phyloP scores from a whole-genome alignment of 2,888 invertebrate species.

The Laspeyria flexula region DNA sequence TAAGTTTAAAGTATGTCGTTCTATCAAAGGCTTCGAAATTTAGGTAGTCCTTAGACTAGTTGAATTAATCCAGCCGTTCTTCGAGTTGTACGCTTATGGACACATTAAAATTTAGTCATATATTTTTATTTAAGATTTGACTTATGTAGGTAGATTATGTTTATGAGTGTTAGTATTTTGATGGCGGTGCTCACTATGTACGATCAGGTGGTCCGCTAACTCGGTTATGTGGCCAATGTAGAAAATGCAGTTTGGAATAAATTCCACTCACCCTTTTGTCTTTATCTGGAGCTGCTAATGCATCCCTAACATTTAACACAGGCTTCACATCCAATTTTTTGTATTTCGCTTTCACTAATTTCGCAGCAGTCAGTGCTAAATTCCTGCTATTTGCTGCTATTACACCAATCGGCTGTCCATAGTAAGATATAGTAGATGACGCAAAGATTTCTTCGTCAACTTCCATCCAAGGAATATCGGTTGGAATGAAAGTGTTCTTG shows the following conservation, averaged over 20 bases:
- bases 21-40: too few relatives aligned
- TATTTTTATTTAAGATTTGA: too few relatives aligned
- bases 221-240: too few relatives aligned
- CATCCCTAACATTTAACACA: conserved; percentile 78
- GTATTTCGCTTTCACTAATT: conserved; percentile 84
- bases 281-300: conserved; percentile 76
- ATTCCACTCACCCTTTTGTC: conserved; percentile 63
- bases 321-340: conserved; percentile 71
- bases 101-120: too few relatives aligned
- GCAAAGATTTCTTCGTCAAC: conserved; percentile 83
- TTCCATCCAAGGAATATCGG: conserved; percentile 63
- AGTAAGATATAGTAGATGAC: conserved; percentile 84
- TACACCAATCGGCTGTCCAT: conserved; percentile 91
- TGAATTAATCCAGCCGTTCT: too few relatives aligned
- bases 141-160: too few relatives aligned
- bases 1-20: too few relatives aligned
- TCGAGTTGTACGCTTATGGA: too few relatives aligned
- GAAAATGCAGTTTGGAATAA: background rate
- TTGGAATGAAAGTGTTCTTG: conserved; percentile 85
- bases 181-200: too few relatives aligned
- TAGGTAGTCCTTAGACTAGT: too few relatives aligned
- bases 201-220: too few relatives aligned
- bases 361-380: conserved; percentile 65
- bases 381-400: conserved; percentile 88
- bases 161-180: too few relatives aligned